Evolutionary conservation across 2,888 invertebrate species (phyloP), one percentile per base, ranked within the genome.

Genomic region (Limnephilus auricula): DNA sequence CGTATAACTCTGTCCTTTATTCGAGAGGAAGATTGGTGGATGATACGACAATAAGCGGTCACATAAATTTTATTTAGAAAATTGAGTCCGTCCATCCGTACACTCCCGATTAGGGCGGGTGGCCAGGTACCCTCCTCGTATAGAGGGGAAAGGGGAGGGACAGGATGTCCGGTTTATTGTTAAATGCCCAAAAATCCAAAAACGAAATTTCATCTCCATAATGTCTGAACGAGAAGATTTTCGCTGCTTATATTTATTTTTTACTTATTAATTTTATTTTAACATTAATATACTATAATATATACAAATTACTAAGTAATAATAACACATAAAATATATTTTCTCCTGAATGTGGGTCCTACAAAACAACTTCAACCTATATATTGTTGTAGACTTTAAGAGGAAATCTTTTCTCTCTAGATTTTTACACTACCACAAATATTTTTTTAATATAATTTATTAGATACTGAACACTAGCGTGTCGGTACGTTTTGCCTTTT

Each of bases 71-170:
- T 92, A 91, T 92, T 92, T 89, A 50, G 84, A 87, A 85, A 65
- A 87, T 45, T n/a, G 37, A 31, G 89, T 78, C 86, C 90, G 85
- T 82, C 91, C 91, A 92, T 83, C 92, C 91, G 90, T 92, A 91
- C 80, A 79, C 79, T 82, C 88, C 90, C 90, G 92, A 89, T 89
- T 89, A 31, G 86, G 50, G 18, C 65, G 78, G 86, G 84, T 45
- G 30, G 30, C 13, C n/a, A 32, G 84, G 31, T 31, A 32, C 79
- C 30, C 45, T 87, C n/a, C 15, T 2, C 85, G 18, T 25, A 40
- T 50, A 4, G 25, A 32, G 83, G 31, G 6, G 25, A 10, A 10
- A 13, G 37, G 86, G 50, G 86, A 86, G 31, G 32, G 32, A 86
- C 50, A n/a, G 86, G 86, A 86, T 50, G 50, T 86, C 86, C 86